Percentiles rank a stretch among this genome's conserved stretches.
Evolutionary conservation across 2,797 vertebrate genomes (phyloP).

Genomic region (Macrochelys suwanniensis): DNA sequence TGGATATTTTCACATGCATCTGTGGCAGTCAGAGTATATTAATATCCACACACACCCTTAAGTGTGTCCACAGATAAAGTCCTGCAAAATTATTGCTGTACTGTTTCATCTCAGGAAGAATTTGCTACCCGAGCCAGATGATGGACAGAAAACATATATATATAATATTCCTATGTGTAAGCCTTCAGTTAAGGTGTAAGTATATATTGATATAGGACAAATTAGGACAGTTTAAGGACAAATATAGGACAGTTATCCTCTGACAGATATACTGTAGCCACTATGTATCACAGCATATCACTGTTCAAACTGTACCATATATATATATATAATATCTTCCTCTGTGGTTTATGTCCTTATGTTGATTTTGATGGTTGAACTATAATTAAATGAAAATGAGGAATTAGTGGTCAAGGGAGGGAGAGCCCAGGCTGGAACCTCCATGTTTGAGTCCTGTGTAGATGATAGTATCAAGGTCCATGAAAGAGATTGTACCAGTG

Average conservation of each 20-base stretch:
- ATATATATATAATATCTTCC: not conserved
- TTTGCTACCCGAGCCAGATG: no score
- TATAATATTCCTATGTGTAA: no score
- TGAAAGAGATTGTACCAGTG: not conserved
- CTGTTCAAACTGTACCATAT: no score
- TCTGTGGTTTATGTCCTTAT: not conserved
- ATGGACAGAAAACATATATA: no score
- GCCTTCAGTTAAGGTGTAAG: no score
- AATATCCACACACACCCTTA: not conserved
- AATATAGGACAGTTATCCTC: no score
- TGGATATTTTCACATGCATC: not conserved
- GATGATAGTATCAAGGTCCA: not conserved
- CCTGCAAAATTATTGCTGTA: not conserved
- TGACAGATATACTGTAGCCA: no score
- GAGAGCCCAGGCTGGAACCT: not conserved
- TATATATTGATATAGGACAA: no score
- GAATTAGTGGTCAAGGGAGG: not conserved
- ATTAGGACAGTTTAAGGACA: no score
- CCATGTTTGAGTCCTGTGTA: not conserved
- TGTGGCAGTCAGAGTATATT: not conserved
- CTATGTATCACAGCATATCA: no score
- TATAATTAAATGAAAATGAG: not conserved
- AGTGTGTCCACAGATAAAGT: not conserved
- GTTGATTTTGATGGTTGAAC: not conserved
- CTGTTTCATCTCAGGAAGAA: not conserved